Base-by-base conservation (phyloP, 2,797 vertebrate species). In the Thunnus albacares region DNA sequence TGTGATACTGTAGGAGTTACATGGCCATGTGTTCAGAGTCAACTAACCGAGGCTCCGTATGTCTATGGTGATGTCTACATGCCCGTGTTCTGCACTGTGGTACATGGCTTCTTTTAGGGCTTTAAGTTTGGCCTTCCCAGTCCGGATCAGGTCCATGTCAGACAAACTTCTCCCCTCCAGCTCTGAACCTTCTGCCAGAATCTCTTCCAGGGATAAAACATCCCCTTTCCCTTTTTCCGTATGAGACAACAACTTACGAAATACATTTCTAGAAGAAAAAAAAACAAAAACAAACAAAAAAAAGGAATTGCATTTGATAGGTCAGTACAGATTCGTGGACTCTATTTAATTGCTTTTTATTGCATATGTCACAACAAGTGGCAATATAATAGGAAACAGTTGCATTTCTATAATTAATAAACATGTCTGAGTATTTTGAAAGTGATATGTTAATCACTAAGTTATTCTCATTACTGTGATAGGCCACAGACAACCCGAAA, bases 71-170 rank as follows among this genome's bases (percentile, higher is more conserved):
- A 99, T 98, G 84, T 99, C 98, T 81, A 99, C 97, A 6, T 98
- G 98, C 45, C 98, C 97, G 0, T 99, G 98, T 79, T 99, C 98
- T 0, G 98, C 93, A 4, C 98, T 98, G 94, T 99, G 98, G 91
- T 99, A 99, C 97, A 99, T 98, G 87, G 98, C 98, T 87, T 99
- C 98, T 91, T 95, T 97, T 83, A 99, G 93, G 57, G 97, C 98
- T 92, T 97, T 98, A 63, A 99, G 96, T 91, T 96, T 98, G 94
- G 97, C 97, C 90, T 98, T 99, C 91, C 97, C 98, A 55, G 96
- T 96, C 66, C 97, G 96, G 84, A 96, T 96, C 89, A 97, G 89
- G 0, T 97, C 97, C 51, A 97, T 92, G 2, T 97, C 96, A 79
- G 96, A 94, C 0, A 96, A 95, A 6, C 95, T 95, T 14, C 96